phyloP scores from a whole-genome alignment of 2,888 invertebrate species.

The Volucella zonaria region DNA sequence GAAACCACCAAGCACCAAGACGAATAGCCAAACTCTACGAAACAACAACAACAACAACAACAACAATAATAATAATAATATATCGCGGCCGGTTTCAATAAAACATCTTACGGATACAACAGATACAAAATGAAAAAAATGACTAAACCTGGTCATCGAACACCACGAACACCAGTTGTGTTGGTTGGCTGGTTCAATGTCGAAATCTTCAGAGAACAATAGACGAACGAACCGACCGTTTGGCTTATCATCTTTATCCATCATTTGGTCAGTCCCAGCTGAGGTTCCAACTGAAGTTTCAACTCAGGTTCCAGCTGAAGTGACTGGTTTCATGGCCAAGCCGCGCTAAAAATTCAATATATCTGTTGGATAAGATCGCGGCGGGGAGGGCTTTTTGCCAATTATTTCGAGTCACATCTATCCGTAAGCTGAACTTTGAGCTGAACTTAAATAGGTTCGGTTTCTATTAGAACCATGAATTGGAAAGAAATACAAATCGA shows the following conservation, averaged over 20 bases:
- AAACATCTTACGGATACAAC: conserved; percentile 20
- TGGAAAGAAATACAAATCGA: conserved; percentile 43
- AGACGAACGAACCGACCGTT: conserved; percentile 47
- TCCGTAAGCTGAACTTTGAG: conserved; percentile 34
- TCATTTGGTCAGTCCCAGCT: not conserved
- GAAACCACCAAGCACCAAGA: conserved; percentile 35
- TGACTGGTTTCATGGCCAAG: conserved; percentile 57
- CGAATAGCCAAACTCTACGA: conserved; percentile 47
- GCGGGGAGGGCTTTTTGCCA: conserved; percentile 29
- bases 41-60: conserved; percentile 42
- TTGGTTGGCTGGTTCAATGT: conserved; percentile 53
- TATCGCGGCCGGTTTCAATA: conserved; percentile 32
- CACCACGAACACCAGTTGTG: conserved; percentile 17
- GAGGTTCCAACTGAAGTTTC: too few relatives aligned
- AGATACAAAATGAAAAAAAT: conserved; percentile 14
- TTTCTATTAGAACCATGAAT: conserved; percentile 34
- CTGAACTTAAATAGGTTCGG: conserved; percentile 38
- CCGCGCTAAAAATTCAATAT: conserved; percentile 28
- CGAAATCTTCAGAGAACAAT: conserved; percentile 20
- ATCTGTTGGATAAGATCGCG: conserved; percentile 42
- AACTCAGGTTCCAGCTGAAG: conserved; percentile 32
- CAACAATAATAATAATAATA: not conserved
- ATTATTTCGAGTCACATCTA: conserved; percentile 57
- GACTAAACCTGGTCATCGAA: conserved; percentile 52
- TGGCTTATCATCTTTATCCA: conserved; percentile 39